These are phyloP conservation scores for Yponomeuta cagnagella DNA, from an alignment of 2,888 invertebrate species.

Conservation along the genomic window DNA sequence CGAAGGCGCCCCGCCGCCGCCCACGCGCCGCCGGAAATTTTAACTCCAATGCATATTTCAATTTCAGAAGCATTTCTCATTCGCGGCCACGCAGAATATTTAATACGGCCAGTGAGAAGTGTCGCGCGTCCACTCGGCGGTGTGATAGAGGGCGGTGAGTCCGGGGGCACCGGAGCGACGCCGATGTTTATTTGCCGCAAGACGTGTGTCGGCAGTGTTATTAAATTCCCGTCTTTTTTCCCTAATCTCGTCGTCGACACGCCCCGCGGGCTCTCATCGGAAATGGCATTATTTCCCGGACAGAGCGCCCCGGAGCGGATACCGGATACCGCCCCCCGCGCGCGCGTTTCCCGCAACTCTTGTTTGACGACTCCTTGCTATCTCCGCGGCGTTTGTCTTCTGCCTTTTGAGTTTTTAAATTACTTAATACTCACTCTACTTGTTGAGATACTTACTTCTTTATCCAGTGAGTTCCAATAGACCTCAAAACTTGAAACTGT, in stretches of 20 bases:
- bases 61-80: slow-evolving; percentile 11
- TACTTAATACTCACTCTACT: slow-evolving; percentile 17
- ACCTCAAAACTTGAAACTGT: background rate
- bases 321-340: slow-evolving; percentile 55
- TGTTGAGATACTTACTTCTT: no score
- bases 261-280: slow-evolving; percentile 64
- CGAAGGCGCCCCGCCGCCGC: slow-evolving; percentile 33
- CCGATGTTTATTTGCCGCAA: slow-evolving; percentile 39
- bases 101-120: background rate
- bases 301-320: slow-evolving; percentile 37
- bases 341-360: slow-evolving; percentile 41
- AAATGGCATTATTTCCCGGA: slow-evolving; percentile 65
- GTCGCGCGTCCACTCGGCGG: background rate
- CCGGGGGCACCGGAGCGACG: slow-evolving; percentile 19
- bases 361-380: slow-evolving; percentile 44
- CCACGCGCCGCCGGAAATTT: slow-evolving; percentile 15
- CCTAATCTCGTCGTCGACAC: slow-evolving; percentile 60
- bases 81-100: slow-evolving; percentile 5
- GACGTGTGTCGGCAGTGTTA: slow-evolving; percentile 57
- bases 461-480: background rate
- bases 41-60: slow-evolving; percentile 15
- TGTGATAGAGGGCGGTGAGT: background rate
- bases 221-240: slow-evolving; percentile 62
- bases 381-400: slow-evolving; percentile 42
- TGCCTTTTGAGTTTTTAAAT: slow-evolving; percentile 26